Percentiles rank a stretch among this genome's conserved stretches.
Evolutionary conservation across 2,888 invertebrate genomes (phyloP).

Genomic region (Cecidostiba fungosa): DNA sequence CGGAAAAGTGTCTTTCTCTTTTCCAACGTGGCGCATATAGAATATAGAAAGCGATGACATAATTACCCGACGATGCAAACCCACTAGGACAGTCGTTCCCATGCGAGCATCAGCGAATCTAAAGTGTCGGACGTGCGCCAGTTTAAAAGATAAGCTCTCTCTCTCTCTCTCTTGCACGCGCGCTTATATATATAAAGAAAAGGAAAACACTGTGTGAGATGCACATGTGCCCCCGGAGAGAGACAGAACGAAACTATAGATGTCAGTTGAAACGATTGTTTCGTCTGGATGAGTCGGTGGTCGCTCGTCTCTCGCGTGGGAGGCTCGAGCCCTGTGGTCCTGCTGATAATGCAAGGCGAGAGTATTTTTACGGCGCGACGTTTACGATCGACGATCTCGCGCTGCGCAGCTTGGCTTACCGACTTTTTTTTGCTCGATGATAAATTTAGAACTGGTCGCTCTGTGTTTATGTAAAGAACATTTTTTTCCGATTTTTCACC

Average conservation of each 20-base stretch:
- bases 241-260: constrained; percentile 51
- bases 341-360: constrained; percentile 31
- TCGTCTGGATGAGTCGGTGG: constrained; percentile 50
- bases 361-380: constrained; percentile 41
- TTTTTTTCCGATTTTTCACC: not conserved
- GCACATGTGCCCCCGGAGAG: constrained; percentile 8
- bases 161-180: too few relatives aligned
- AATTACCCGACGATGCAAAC: constrained; percentile 40
- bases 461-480: not conserved
- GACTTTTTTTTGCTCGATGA: not conserved
- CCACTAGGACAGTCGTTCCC: constrained; percentile 39
- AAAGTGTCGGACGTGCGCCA: constrained; percentile 25
- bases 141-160: constrained; percentile 32
- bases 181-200: not conserved
- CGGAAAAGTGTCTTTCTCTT: constrained; percentile 24
- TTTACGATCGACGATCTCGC: constrained; percentile 45
- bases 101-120: constrained; percentile 55
- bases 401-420: not conserved
- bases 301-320: constrained; percentile 24
- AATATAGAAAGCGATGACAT: constrained; percentile 45
- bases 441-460: not conserved
- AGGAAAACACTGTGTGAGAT: constrained; percentile 24
- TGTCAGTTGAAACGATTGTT: constrained; percentile 63
- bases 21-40: not conserved
- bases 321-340: constrained; percentile 51